These are phyloP conservation scores for Drosophila eugracilis DNA, from an alignment of 1,140 invertebrate species.

Conservation along the genomic window DNA sequence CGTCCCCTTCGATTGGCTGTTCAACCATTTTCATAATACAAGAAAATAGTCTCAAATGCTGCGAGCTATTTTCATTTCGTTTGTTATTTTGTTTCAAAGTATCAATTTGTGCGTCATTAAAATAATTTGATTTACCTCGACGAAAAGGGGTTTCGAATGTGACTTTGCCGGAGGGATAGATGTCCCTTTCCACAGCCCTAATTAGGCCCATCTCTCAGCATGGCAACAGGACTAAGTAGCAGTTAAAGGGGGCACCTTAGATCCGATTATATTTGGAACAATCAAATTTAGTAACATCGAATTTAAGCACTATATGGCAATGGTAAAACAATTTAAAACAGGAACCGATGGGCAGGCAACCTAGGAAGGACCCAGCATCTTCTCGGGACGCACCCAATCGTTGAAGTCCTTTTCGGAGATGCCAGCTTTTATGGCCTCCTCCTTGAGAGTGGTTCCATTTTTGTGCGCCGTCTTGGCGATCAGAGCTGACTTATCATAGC, in stretches of 20 bases:
- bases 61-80: conserved; percentile 75
- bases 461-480: conserved; percentile 4
- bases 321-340: background rate
- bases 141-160: conserved; percentile 8
- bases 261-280: background rate
- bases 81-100: conserved; percentile 81
- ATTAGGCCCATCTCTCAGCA: background rate
- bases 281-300: background rate
- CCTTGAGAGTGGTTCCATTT: conserved; percentile 7
- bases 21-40: conserved; percentile 16
- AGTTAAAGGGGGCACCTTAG: background rate
- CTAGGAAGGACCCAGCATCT: conserved; percentile 85
- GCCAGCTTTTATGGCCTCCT: background rate
- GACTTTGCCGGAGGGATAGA: too few relatives aligned
- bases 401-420: conserved; percentile 4
- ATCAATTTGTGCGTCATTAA: conserved; percentile 83
- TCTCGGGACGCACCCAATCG: conserved; percentile 6
- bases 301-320: too few relatives aligned
- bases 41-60: conserved; percentile 60
- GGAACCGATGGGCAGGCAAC: background rate
- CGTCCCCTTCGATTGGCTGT: conserved; percentile 11
- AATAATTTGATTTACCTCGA: conserved; percentile 79
- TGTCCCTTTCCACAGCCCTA: background rate
- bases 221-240: background rate
- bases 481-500: conserved; percentile 6